Evolutionary conservation across 1,140 invertebrate genomes (phyloP).

Genomic region (Saccostrea echinata): DNA sequence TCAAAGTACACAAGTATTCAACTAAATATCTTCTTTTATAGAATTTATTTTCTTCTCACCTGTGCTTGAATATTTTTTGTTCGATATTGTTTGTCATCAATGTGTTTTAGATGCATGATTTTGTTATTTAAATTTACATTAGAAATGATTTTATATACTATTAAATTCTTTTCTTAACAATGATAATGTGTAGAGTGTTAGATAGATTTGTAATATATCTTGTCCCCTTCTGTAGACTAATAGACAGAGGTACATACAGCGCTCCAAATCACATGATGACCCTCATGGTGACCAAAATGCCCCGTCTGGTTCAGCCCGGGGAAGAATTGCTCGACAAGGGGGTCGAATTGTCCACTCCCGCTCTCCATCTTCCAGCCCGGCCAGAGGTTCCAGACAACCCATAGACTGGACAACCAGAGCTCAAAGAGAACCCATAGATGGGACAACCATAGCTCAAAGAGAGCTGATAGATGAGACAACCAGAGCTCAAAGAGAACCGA

Average conservation of each 20-base stretch:
- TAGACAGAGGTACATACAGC: constrained; percentile 73
- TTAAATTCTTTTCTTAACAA: not conserved
- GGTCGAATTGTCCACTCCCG: constrained; percentile 66
- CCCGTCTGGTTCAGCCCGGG: constrained; percentile 68
- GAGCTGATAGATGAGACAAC: constrained; percentile 27
- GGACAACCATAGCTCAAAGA: not conserved
- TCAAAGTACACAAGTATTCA: too few species aligned
- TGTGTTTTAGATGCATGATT: too few species aligned
- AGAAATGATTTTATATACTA: too few species aligned
- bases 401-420: not conserved
- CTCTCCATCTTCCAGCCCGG: constrained; percentile 70
- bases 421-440: constrained; percentile 19
- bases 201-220: constrained; percentile 18
- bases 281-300: constrained; percentile 69
- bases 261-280: constrained; percentile 78
- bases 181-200: not conserved
- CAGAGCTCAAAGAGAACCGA: not conserved
- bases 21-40: too few species aligned
- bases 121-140: too few species aligned
- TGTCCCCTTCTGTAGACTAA: constrained; percentile 63
- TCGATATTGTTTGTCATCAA: too few species aligned
- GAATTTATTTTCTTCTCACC: too few species aligned
- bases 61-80: too few species aligned
- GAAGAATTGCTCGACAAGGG: constrained; percentile 73
- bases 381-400: constrained; percentile 46